Percentiles rank a stretch among this genome's conserved stretches.
These are phyloP conservation scores for Orius insidiosus DNA, from an alignment of 1,140 invertebrate species.

Conservation along the genomic window DNA sequence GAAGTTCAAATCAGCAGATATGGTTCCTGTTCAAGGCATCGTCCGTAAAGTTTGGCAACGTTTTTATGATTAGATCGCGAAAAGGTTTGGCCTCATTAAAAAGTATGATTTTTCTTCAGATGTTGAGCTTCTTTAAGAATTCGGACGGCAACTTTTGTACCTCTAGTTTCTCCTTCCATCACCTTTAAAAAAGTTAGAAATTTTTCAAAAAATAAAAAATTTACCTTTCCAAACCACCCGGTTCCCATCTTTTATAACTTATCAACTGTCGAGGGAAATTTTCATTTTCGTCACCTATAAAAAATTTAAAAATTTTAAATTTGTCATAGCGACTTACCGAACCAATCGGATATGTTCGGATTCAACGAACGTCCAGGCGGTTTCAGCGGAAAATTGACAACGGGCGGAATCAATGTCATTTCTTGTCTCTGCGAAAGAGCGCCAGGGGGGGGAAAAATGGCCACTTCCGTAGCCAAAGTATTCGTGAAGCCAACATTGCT, in stretches of 20 bases:
- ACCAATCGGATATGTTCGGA: conserved; percentile 16
- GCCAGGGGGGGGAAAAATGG: conserved; percentile 20
- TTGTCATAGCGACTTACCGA: conserved; percentile 17
- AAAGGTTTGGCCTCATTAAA: conserved; percentile 49
- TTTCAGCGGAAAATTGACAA: neutral
- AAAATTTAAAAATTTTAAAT: conserved; percentile 18
- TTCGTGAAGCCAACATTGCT: conserved; percentile 16
- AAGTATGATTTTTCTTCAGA: conserved; percentile 48
- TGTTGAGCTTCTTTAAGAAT: conserved; percentile 50
- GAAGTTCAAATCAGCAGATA: conserved; percentile 45
- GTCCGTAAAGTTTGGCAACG: conserved; percentile 37
- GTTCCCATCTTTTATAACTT: conserved; percentile 62
- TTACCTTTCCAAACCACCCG: conserved; percentile 74
- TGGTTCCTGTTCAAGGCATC: conserved; percentile 44
- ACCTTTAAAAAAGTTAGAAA: conserved; percentile 33
- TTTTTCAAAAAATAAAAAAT: conserved; percentile 17
- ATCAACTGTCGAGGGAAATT: conserved; percentile 61
- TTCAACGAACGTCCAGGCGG: conserved; percentile 6
- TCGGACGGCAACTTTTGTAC: conserved; percentile 40
- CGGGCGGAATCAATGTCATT: neutral
- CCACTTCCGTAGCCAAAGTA: conserved; percentile 14
- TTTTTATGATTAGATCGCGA: conserved; percentile 44
- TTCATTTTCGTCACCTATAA: conserved; percentile 34
- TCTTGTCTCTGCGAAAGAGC: neutral
- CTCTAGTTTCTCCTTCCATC: conserved; percentile 49